These are phyloP conservation scores for Ara ararauna DNA, from an alignment of 2,797 vertebrate genomes.

Conservation along the genomic window DNA sequence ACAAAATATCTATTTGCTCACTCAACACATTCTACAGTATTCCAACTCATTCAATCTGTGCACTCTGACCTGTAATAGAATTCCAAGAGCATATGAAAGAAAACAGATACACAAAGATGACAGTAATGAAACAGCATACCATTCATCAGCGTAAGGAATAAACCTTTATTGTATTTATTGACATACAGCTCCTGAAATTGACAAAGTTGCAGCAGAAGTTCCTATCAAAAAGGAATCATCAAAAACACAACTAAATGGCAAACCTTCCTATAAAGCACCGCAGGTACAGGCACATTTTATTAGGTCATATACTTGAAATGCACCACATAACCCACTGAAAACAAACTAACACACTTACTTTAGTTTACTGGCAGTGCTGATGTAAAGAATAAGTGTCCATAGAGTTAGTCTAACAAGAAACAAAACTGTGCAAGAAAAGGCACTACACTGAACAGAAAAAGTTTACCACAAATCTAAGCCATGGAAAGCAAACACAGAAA, in stretches of 20 bases:
- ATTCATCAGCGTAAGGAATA: slow-evolving; percentile 54
- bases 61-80: slow-evolving; percentile 35
- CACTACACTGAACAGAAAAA: neutral
- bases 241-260: neutral
- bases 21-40: slow-evolving; percentile 2
- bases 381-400: neutral
- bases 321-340: neutral
- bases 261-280: neutral
- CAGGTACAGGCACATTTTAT: neutral
- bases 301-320: slow-evolving; percentile 6
- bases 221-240: neutral
- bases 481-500: neutral
- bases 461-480: neutral
- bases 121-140: slow-evolving; percentile 38
- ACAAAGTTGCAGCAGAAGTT: slow-evolving; percentile 1
- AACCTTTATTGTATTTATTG: slow-evolving; percentile 39
- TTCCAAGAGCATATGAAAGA: slow-evolving; percentile 26
- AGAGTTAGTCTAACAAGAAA: neutral
- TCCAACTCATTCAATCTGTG: slow-evolving; percentile 20
- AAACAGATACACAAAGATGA: slow-evolving; percentile 42
- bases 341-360: neutral
- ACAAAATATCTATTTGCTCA: neutral
- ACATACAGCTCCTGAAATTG: slow-evolving; percentile 24
- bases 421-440: neutral
- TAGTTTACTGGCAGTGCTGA: neutral